Percentiles rank a stretch among this genome's conserved stretches.
Conservation (phyloP, 2,888 invertebrate species). For the Argynnis bischoffii region DNA sequence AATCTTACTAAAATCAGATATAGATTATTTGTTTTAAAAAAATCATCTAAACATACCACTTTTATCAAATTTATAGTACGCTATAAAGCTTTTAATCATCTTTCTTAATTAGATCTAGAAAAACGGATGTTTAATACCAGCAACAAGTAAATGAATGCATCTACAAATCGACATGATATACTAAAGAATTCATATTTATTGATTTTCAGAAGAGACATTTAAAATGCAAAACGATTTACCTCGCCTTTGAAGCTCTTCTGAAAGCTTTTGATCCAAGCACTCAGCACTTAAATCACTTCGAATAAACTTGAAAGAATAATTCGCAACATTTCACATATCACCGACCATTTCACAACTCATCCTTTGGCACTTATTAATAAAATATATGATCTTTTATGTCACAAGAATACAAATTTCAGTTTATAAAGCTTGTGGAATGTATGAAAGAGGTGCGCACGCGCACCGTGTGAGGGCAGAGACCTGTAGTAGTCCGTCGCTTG, state of each 20-base stretch:
- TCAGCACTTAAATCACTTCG: constrained; percentile 60
- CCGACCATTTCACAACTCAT: constrained; percentile 22
- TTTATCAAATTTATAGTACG: no score
- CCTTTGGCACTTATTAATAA: constrained; percentile 6
- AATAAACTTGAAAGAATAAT: constrained; percentile 35
- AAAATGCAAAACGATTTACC: constrained; percentile 54
- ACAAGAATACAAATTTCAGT: constrained; percentile 20
- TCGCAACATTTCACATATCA: constrained; percentile 37
- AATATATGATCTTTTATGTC: constrained; percentile 12
- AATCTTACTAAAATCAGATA: no score
- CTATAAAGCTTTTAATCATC: no score
- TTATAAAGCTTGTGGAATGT: constrained; percentile 31
- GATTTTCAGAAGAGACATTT: constrained; percentile 61
- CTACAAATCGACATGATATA: constrained; percentile 1
- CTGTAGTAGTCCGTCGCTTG: constrained; percentile 61
- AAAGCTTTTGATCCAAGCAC: constrained; percentile 43
- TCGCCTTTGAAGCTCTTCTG: constrained; percentile 53
- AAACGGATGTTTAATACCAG: no score
- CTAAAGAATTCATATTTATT: constrained; percentile 44
- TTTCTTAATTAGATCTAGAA: no score
- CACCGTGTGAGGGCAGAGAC: constrained; percentile 74
- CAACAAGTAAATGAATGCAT: constrained; percentile 12
- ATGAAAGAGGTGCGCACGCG: constrained; percentile 45
- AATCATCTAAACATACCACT: no score
- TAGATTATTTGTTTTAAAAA: no score